A percentile compares a stretch with the other conserved stretches of the same genome.
Evolutionary conservation across 1,140 invertebrate genomes (phyloP).

Genomic region (Dendrolimus punctatus): DNA sequence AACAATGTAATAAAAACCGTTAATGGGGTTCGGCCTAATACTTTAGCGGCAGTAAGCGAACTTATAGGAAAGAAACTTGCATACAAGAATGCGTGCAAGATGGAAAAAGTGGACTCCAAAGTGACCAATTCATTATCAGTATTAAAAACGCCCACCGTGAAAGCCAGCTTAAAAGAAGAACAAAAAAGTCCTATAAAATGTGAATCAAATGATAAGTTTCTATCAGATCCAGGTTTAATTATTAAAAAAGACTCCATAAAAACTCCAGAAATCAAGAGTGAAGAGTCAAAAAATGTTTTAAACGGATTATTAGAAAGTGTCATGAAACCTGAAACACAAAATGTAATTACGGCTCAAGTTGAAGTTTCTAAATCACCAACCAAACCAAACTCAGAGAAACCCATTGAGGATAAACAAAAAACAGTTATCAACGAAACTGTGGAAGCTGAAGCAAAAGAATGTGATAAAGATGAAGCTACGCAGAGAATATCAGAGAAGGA

Average conservation of each 20-base stretch:
- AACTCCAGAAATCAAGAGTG: no score
- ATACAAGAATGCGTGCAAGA: conserved; percentile 55
- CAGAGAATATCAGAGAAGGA: conserved; percentile 4
- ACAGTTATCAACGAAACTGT: neutral
- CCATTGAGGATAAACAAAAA: neutral
- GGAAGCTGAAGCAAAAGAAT: neutral
- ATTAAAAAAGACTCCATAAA: no score
- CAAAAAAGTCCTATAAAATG: conserved; percentile 18
- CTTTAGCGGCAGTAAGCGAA: conserved; percentile 48
- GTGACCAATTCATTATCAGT: conserved; percentile 56
- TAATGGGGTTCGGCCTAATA: conserved; percentile 59
- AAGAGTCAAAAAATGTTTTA: neutral
- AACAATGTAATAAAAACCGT: conserved; percentile 71
- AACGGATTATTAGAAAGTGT: conserved; percentile 5
- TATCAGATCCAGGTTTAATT: no score
- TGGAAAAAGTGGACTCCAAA: conserved; percentile 55
- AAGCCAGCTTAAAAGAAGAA: conserved; percentile 37
- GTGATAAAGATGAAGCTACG: neutral
- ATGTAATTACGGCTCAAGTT: neutral
- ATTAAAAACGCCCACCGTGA: conserved; percentile 50
- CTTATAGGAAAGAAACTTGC: conserved; percentile 54
- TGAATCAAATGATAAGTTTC: conserved; percentile 21
- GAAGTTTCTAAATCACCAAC: neutral
- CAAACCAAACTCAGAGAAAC: neutral
- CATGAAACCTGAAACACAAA: neutral